Percentiles rank a stretch among this genome's conserved stretches.
Conservation (phyloP, 1,140 invertebrate genomes). For the Nephila pilipes region DNA sequence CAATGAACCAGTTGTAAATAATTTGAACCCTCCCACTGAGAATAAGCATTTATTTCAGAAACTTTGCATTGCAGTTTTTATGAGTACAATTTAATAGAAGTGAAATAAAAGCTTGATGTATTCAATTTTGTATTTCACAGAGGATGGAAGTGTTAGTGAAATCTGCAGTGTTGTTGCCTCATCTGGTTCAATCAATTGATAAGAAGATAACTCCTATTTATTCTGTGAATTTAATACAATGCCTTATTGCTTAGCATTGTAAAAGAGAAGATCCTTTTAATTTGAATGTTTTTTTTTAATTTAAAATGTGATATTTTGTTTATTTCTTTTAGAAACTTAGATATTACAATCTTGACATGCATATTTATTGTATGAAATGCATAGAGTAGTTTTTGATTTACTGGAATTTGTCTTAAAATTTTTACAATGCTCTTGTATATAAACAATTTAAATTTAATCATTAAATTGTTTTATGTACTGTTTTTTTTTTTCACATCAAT, state of each 20-base stretch:
- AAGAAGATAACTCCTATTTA: neutral
- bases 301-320: constrained; percentile 9
- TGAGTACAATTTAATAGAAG: no score
- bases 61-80: no score
- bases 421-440: no score
- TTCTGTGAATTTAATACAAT: neutral
- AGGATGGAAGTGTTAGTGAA: constrained; percentile 35
- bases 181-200: constrained; percentile 6
- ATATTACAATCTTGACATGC: neutral
- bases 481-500: no score
- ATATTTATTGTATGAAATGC: neutral
- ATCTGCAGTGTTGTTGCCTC: neutral
- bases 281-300: neutral
- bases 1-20: no score
- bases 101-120: neutral
- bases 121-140: neutral
- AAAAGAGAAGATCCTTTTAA: neutral
- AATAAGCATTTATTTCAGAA: no score
- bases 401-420: neutral
- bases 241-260: neutral
- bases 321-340: neutral
- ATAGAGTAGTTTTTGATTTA: neutral
- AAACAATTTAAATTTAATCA: no score
- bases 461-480: no score
- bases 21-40: no score